A percentile compares a stretch with the other conserved stretches of the same genome.
phyloP scores from a whole-genome alignment of 2,888 invertebrate genomes.

The Pristionchus exspectatus region DNA sequence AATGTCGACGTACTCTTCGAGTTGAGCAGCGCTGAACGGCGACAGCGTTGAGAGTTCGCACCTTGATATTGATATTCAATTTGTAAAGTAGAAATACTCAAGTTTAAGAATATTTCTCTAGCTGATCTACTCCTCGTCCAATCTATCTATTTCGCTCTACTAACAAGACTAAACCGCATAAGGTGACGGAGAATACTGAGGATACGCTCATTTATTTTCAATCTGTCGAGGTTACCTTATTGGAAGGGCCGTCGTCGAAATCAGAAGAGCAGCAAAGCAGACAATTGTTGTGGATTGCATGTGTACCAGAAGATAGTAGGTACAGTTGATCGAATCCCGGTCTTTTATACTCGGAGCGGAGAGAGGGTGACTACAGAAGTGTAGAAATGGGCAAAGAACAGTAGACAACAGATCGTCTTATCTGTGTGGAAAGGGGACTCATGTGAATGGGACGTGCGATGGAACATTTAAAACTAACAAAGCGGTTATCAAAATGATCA shows the following conservation, averaged over 20 bases:
- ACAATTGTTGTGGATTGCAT: neutral
- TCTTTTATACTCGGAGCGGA: conserved; percentile 16
- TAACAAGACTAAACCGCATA: too few species aligned
- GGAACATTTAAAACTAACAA: neutral
- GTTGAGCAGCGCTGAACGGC: neutral
- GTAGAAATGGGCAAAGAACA: neutral
- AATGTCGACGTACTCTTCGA: conserved; percentile 43
- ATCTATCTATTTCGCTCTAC: too few species aligned
- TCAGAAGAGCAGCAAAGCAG: neutral
- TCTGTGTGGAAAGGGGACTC: neutral
- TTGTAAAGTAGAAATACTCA: too few species aligned
- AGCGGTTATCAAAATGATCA: neutral
- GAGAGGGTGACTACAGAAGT: neutral
- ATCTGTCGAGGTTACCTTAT: neutral
- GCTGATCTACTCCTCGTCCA: too few species aligned
- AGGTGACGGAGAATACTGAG: too few species aligned
- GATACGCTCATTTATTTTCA: too few species aligned
- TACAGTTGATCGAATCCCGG: neutral
- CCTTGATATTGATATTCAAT: neutral
- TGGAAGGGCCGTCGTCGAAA: neutral
- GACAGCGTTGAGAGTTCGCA: conserved; percentile 1
- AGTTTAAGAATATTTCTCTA: too few species aligned
- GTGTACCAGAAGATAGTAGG: neutral
- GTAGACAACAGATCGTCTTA: neutral
- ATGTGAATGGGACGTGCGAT: conserved; percentile 13